Percentiles rank a stretch among this genome's conserved stretches.
Evolutionary conservation across 2,113 vertebrate genomes (phyloP).

Genomic region (Sceloporus undulatus): DNA sequence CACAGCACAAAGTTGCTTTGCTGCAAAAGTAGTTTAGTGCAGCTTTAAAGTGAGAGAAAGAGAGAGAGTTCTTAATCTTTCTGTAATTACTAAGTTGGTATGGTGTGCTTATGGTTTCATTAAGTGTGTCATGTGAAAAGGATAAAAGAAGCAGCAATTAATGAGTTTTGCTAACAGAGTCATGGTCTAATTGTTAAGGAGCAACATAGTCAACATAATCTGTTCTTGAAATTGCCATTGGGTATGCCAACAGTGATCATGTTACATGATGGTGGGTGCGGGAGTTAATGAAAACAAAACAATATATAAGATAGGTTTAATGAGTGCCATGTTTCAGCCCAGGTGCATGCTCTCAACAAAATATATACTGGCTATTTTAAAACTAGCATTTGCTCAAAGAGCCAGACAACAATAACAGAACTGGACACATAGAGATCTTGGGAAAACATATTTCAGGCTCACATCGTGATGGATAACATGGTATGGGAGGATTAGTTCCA

Average conservation of each 20-base stretch:
- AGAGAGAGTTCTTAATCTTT: conserved; percentile 36
- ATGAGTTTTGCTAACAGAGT: conserved; percentile 55
- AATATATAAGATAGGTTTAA: conserved; percentile 35
- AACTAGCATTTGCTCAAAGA: conserved; percentile 53
- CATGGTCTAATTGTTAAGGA: conserved; percentile 64
- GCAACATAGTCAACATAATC: conserved; percentile 56
- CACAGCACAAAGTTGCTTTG: conserved; percentile 6
- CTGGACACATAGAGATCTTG: conserved; percentile 56
- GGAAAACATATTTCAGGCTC: conserved; percentile 73
- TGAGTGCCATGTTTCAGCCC: conserved; percentile 51
- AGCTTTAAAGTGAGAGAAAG: not conserved
- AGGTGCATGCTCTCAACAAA: conserved; percentile 68
- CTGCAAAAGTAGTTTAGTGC: conserved; percentile 16
- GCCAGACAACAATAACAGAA: conserved; percentile 73
- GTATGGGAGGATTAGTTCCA: conserved; percentile 51
- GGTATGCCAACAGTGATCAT: conserved; percentile 57
- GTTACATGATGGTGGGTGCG: conserved; percentile 48
- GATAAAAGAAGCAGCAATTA: conserved; percentile 63
- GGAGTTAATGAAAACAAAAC: conserved; percentile 33
- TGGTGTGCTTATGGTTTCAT: conserved; percentile 69
- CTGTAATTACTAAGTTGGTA: conserved; percentile 55
- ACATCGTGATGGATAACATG: conserved; percentile 42
- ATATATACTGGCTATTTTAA: conserved; percentile 53
- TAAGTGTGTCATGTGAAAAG: conserved; percentile 50
- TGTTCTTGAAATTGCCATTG: conserved; percentile 56